Conservation (phyloP, 2,113 vertebrate species). For the Forbesichthys papilliferus region DNA sequence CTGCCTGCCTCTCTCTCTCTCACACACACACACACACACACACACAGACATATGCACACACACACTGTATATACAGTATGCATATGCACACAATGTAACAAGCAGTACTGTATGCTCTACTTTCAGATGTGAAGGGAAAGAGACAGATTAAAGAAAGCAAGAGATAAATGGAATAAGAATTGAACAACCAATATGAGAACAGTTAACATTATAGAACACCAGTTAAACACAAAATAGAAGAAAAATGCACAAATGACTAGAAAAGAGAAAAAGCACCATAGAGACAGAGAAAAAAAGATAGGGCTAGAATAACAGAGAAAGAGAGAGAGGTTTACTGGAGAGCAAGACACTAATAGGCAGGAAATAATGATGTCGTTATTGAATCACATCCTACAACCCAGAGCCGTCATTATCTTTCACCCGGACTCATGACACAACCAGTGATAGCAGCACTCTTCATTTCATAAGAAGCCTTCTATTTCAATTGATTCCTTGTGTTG, state of each 20-base stretch:
- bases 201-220: neutral
- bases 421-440: conserved; percentile 44
- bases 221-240: neutral
- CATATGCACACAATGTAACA: no score
- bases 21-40: no score
- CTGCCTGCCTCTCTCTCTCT: no score
- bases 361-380: conserved; percentile 67
- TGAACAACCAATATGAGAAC: neutral
- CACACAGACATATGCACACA: no score
- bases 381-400: conserved; percentile 65
- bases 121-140: neutral
- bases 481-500: no score
- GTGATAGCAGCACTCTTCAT: conserved; percentile 23
- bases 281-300: neutral
- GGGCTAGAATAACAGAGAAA: conserved; percentile 8
- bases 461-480: no score
- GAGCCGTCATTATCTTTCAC: conserved; percentile 53
- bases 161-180: neutral
- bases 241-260: neutral
- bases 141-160: neutral
- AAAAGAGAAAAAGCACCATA: neutral
- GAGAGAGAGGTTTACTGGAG: conserved; percentile 16
- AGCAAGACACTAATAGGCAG: conserved; percentile 55
- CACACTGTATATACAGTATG: no score
- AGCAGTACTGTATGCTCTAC: no score